Base-by-base conservation (phyloP, 2,797 vertebrate species). In the Tauraco hartlaubi region DNA sequence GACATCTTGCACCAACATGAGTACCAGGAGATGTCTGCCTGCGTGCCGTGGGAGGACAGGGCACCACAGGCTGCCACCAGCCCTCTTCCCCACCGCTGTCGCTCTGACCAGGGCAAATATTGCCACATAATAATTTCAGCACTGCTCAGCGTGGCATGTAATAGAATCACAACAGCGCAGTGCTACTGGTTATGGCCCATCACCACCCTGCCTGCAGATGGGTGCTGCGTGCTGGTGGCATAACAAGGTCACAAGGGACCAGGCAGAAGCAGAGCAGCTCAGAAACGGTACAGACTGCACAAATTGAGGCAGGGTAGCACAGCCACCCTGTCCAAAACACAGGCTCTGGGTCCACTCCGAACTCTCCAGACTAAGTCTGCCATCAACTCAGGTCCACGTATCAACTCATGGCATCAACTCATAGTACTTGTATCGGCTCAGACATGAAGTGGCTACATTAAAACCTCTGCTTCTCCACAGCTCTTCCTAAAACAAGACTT, bases 341-440 rank as follows among this genome's bases (percentile, higher is more conserved):
- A 49, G 31, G 5, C 6, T 31, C 33, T 9, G 12, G 16, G 26
- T 14, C 5, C 39, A 25, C 54, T 67, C 15, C 6, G 10, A 76
- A 8, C 56, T 12, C 29, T 26, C 35, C 72, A 69, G 35, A 3
- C 4, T 4, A 29, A 52, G 11, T 4, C 39, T 48, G 17, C 55
- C 55, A 76, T 21, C 51, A 25, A 0, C 49, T 22, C 43, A 12
- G 9, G 21, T 9, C 19, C 59, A 1, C 0, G 0, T 49, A 17
- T 22, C 31, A 77, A 16, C 13, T 12, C 23, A 33, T 8, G 43
- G 19, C 19, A 39, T 39, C 35, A 22, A 28, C 19, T 49, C 37
- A 29, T 0, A 6, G 25, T 2, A 31, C 25, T 52, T 54, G 6
- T 8, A 69, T 19, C 43, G 77, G 61, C 15, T 76, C 84, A 78